These are phyloP conservation scores for Sarcophaga subvicina DNA, from an alignment of 2,888 invertebrate species.

Conservation along the genomic window DNA sequence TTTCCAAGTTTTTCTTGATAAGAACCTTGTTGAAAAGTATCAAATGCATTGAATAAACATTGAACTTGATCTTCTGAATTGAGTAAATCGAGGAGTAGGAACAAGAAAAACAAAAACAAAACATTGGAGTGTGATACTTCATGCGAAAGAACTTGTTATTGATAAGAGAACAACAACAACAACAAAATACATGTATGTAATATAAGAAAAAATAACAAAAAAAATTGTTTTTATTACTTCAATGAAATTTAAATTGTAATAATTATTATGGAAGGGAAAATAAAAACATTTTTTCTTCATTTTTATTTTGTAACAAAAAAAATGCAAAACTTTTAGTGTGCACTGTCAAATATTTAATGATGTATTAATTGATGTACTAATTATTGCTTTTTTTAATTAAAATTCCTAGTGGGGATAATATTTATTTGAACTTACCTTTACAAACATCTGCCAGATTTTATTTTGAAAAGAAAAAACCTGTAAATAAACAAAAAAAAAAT, in stretches of 20 bases:
- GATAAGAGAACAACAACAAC: slow-evolving; percentile 28
- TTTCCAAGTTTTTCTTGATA: slow-evolving; percentile 68
- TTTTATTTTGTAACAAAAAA: too few species aligned
- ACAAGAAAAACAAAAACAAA: slow-evolving; percentile 34
- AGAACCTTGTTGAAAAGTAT: slow-evolving; percentile 68
- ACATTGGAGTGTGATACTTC: slow-evolving; percentile 2
- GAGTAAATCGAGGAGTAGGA: slow-evolving; percentile 53
- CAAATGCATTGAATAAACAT: slow-evolving; percentile 66
- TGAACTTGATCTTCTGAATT: slow-evolving; percentile 68
- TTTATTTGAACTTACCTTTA: too few species aligned
- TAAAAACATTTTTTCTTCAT: too few species aligned
- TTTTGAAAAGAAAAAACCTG: too few species aligned
- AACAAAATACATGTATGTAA: not conserved
- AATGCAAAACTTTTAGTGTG: too few species aligned
- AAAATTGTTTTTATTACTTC: slow-evolving; percentile 43
- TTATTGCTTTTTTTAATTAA: too few species aligned
- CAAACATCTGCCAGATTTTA: too few species aligned
- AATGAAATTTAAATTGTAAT: slow-evolving; percentile 28
- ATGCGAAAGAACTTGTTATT: slow-evolving; percentile 59
- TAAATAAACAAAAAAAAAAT: too few species aligned
- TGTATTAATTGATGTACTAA: too few species aligned
- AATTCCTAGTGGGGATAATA: too few species aligned
- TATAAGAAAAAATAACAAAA: not conserved
- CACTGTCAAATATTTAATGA: too few species aligned
- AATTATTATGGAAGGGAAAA: slow-evolving; percentile 19